These are phyloP conservation scores for Zapornia atra DNA, from an alignment of 2,113 vertebrate genomes.

Conservation along the genomic window DNA sequence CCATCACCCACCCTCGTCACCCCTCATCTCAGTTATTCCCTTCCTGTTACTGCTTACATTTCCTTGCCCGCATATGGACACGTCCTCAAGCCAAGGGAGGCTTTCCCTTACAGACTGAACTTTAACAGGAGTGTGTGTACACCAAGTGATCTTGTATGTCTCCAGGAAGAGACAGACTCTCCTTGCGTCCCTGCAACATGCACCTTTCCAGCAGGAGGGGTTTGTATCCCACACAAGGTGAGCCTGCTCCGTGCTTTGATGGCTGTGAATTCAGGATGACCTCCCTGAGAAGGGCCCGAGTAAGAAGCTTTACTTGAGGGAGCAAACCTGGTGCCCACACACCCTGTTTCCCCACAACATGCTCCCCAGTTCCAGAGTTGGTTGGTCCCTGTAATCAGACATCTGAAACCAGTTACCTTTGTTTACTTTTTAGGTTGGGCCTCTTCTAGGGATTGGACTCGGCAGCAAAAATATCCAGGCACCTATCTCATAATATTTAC, in stretches of 20 bases:
- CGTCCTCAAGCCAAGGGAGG: not conserved
- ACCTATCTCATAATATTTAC: conserved; percentile 31
- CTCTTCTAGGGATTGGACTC: not conserved
- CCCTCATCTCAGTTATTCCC: not conserved
- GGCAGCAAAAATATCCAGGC: not conserved
- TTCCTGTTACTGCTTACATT: not conserved
- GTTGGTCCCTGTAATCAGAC: not conserved
- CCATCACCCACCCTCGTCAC: not conserved
- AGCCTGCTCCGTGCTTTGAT: not conserved
- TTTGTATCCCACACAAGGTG: not conserved
- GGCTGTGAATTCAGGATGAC: not conserved
- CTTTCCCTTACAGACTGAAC: not conserved
- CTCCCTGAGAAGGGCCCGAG: not conserved
- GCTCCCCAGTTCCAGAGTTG: not conserved
- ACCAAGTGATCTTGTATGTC: not conserved
- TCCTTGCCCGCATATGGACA: not conserved
- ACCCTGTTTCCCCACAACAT: not conserved
- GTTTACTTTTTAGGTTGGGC: conserved; percentile 49
- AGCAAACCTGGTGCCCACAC: not conserved
- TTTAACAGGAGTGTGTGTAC: not conserved
- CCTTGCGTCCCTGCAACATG: not conserved
- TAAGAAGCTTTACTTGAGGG: not conserved
- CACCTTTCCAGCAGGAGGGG: not conserved
- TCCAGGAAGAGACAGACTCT: not conserved
- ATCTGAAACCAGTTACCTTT: conserved; percentile 51